Percentiles rank a stretch among this genome's conserved stretches.
Conservation (phyloP, 2,888 invertebrate species). For the Megaustenia siamemsis region DNA sequence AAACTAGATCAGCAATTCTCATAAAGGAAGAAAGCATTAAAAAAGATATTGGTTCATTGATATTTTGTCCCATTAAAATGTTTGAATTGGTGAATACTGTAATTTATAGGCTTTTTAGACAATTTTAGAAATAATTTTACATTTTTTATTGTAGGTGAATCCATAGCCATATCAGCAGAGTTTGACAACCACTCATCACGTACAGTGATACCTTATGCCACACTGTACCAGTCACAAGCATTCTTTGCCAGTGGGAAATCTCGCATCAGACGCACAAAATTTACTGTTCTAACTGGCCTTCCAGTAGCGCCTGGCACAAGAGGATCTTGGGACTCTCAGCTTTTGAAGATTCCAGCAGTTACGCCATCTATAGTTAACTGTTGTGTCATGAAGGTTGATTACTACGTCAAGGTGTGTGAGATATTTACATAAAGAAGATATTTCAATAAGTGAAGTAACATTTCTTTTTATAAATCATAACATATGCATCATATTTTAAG, state of each 20-base stretch:
- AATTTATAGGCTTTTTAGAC: too few species aligned
- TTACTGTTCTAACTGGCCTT: slow-evolving; percentile 80
- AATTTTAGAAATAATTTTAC: too few species aligned
- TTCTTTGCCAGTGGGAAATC: slow-evolving; percentile 81
- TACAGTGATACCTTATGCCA: slow-evolving; percentile 81
- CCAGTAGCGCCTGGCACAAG: slow-evolving; percentile 77
- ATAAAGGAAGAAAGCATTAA: too few species aligned
- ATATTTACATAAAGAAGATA: not conserved
- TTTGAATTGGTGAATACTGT: too few species aligned
- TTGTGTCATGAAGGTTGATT: slow-evolving; percentile 81
- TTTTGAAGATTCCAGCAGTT: slow-evolving; percentile 81
- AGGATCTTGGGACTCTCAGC: slow-evolving; percentile 81
- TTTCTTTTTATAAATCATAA: not conserved
- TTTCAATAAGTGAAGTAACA: not conserved
- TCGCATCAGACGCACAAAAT: slow-evolving; percentile 79
- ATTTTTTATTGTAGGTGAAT: slow-evolving; percentile 77
- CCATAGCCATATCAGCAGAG: slow-evolving; percentile 81
- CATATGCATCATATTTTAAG: too few species aligned
- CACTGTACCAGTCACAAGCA: slow-evolving; percentile 81
- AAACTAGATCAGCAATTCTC: too few species aligned
- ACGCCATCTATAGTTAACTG: slow-evolving; percentile 81
- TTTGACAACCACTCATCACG: slow-evolving; percentile 81
- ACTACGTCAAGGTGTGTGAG: slow-evolving; percentile 79
- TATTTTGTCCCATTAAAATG: too few species aligned
- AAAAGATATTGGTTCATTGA: too few species aligned